Base-by-base conservation (phyloP, 2,888 invertebrate species). In the Pteria penguin region DNA sequence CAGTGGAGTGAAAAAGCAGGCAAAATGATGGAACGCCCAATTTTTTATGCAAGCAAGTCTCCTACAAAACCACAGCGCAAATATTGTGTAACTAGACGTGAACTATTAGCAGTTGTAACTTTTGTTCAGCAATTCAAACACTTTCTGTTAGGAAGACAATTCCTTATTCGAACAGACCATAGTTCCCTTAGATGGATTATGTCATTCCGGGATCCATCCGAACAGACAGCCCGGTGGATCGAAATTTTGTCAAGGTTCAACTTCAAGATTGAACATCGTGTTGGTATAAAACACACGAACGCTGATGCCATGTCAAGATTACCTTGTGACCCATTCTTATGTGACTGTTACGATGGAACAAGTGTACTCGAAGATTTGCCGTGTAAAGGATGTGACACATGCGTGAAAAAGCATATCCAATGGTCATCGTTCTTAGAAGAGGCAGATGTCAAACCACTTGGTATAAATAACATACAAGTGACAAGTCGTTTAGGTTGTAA, bases 21-120 rank as follows among this genome's bases (percentile, higher is more conserved):
- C 8, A 57, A 73, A 32, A 73, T 67, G 36, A 72, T 75, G 1
- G 81, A 81, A 31, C 62, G 52, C 24, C 70, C 70, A 2, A 61
- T 81, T 18, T 36, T 69, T 33, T 82, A 65, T 57, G 76, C 75
- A 3, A 80, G 80, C 62, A 78, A 78, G 45, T 73, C 78, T n/a
- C 29, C 81, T 11, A 58, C 62, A 11, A 77, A 71, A 55, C 24
- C 26, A 31, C 75, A 79, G 33, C 65, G 74, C 4, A 27, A 61
- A 11, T 81, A 82, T 66, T 81, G 78, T 67, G 72, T 63, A 1
- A 80, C 81, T 3, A 60, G 73, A 24, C 55, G 66, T 32, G 80
- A 82, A 32, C 66, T 82, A 5, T 60, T 78, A 32, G 76, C 76
- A 1, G 74, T 78, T 2, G 71, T 82, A 26, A 70, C 73, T n/a